phyloP scores from a whole-genome alignment of 1,140 invertebrate genomes.

The Lepeophtheirus salmonis region DNA sequence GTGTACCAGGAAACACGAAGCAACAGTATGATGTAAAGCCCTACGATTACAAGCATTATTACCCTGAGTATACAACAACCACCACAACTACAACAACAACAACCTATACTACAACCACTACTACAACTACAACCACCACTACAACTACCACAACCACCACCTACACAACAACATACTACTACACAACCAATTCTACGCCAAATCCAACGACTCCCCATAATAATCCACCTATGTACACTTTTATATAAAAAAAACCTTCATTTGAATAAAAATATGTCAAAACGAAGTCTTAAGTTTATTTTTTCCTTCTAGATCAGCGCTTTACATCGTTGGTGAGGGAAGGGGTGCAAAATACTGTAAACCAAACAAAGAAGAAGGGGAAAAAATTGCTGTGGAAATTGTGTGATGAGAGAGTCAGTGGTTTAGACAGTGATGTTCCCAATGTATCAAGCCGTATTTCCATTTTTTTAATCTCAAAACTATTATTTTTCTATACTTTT shows the following conservation, averaged over 20 bases:
- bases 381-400: too few relatives aligned
- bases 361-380: too few relatives aligned
- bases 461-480: too few relatives aligned
- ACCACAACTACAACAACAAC: neutral
- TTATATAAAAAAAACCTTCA: neutral
- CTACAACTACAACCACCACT: neutral
- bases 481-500: too few relatives aligned
- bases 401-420: too few relatives aligned
- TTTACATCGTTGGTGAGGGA: too few relatives aligned
- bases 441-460: too few relatives aligned
- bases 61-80: neutral
- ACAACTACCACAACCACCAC: neutral
- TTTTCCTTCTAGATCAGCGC: too few relatives aligned
- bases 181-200: neutral
- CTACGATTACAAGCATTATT: neutral
- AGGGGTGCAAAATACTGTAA: too few relatives aligned
- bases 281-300: too few relatives aligned
- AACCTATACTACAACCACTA: neutral
- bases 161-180: neutral
- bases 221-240: neutral
- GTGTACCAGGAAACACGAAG: neutral
- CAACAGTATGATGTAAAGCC: neutral
- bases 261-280: too few relatives aligned
- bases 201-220: neutral
- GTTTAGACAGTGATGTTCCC: too few relatives aligned